Base-by-base conservation (phyloP, 2,797 vertebrate species). In the Trichosurus vulpecula region DNA sequence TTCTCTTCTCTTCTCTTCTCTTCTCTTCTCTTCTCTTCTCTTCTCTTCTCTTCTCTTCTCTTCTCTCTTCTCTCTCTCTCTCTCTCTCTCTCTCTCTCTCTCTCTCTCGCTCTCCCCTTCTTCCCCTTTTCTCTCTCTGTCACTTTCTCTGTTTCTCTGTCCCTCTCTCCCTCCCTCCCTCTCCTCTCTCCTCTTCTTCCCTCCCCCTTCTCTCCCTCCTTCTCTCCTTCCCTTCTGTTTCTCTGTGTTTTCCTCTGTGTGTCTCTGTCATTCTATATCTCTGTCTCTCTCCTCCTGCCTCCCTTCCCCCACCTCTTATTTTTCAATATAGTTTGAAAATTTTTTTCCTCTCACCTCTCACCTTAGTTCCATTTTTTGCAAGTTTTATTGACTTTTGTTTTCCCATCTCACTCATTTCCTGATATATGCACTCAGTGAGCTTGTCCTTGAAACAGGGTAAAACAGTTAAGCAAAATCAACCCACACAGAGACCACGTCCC, bases 41-140 rank as follows among this genome's bases (percentile, higher is more conserved):
- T 3, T 55, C 3, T 5, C 3, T n/a, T 13, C 14, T 54, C 12
- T 54, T 12, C 13, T 53, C 53, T 54, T 14, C 22, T 25, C 54
- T 54, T 13, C 12, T 22, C 13, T 22, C 19, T 25, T 25, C 22
- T 25, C 54, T 22, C 19, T 30, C 31, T 31, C 2, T 31, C 4
- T 13, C 11, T 12, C 1, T 4, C 11, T 57, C 30, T 61, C 58
- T 12, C 0, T 3, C 30, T 35, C 30, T 11, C 3, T 2, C 29
- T 31, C 29, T 10, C 1, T 10, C 56, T 57, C 8, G 1, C 0
- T n/a, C 31, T 35, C 5, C 16, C 6, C 14, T n/a, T 2, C 12
- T 35, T 8, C 12, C n/a, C 4, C 4, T 1, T n/a, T 14, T 16
- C 13, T 16, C 13, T n/a, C 35, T n/a, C 4, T 8, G 0, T 41